A percentile compares a stretch with the other conserved stretches of the same genome.
Evolutionary conservation across 1,140 invertebrate species (phyloP).

Genomic region (Lineus longissimus): DNA sequence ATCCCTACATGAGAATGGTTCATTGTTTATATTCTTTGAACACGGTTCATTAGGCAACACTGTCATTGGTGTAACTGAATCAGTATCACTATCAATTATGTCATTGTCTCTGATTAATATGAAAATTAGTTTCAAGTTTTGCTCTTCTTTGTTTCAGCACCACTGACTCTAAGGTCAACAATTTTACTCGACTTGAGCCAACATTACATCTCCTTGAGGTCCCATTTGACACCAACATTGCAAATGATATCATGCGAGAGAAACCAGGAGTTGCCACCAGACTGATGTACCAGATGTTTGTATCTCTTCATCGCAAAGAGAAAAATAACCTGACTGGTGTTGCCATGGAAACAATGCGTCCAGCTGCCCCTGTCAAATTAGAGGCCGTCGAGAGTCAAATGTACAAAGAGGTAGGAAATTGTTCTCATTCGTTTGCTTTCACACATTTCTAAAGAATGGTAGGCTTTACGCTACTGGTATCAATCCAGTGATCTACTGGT

Average conservation of each 20-base stretch:
- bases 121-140: neutral
- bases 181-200: conserved; percentile 52
- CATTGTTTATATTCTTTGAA: too few relatives aligned
- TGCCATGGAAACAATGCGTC: conserved; percentile 54
- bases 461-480: too few relatives aligned
- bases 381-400: conserved; percentile 45
- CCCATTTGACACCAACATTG: conserved; percentile 52
- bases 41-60: too few relatives aligned
- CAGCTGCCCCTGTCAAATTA: conserved; percentile 50
- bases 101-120: neutral
- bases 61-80: too few relatives aligned
- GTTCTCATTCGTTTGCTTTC: neutral
- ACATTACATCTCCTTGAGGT: conserved; percentile 48
- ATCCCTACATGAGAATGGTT: too few relatives aligned
- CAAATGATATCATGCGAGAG: conserved; percentile 52
- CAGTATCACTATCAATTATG: neutral
- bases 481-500: too few relatives aligned
- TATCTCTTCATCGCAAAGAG: conserved; percentile 53
- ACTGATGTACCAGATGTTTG: conserved; percentile 52
- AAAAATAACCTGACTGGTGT: conserved; percentile 52
- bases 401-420: conserved; percentile 46
- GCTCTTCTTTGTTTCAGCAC: conserved; percentile 33
- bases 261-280: conserved; percentile 47
- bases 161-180: conserved; percentile 53
- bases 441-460: neutral